Evolutionary conservation across 1,140 invertebrate genomes (phyloP), one percentile per base, ranked within the genome.

Genomic region (Cepaea nemoralis): DNA sequence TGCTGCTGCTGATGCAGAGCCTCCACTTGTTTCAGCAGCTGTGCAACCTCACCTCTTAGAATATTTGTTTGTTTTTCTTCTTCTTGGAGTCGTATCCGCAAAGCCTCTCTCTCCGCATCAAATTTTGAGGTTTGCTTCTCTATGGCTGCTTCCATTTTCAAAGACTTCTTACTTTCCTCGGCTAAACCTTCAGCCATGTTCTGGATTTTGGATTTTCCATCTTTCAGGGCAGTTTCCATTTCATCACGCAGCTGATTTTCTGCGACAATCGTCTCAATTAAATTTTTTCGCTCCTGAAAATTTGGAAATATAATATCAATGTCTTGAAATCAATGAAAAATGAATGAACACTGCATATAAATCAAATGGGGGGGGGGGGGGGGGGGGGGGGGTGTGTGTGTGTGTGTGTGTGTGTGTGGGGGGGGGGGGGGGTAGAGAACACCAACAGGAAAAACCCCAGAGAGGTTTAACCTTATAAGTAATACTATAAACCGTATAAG

Each of bases 121-220:
- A 96, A 96, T 69, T 95, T 93, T 79, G 94, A 94, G 33, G 95
- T 87, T 88, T 97, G 95, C 87, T 96, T 95, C 89, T 97, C 96
- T 82, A 97, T 91, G 88, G 96, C 96, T 12, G 96, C 95, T 92
- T 97, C 96, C 95, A 97, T 96, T 87, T 95, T 94, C 63, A 97
- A 89, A n/a, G 96, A 96, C 87, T 97, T 97, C 92, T 97, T 96
- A 88, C 95, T 96, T 87, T 97, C 96, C 89, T 96, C 95, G 87
- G 96, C 95, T 0, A 97, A 92, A 0, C 95, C 96, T 90, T 96
- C 96, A 0, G 95, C 96, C 94, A 97, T 96, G 40, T 94, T 94
- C 86, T 96, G 94, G 73, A 95, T 95, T 82, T 95, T 93, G 71
- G 94, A 93, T 87, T 96, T 96, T 88, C 97, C 96, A 87, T 96